Percentiles rank a stretch among this genome's conserved stretches.
These are phyloP conservation scores for Brachionus koreanus DNA, from an alignment of 1,140 invertebrate species.

Conservation along the genomic window DNA sequence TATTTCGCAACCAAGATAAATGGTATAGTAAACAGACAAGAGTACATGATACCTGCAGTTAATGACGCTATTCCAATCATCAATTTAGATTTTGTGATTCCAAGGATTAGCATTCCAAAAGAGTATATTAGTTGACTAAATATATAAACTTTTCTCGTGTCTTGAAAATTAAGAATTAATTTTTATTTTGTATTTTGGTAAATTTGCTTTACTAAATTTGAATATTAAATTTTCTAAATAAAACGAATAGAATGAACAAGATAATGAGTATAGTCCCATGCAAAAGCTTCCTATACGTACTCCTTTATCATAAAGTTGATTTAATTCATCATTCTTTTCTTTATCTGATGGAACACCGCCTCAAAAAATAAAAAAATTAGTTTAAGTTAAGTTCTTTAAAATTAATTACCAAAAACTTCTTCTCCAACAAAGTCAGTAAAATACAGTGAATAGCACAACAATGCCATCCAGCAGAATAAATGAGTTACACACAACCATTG, in stretches of 20 bases:
- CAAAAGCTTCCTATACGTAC: conserved; percentile 91
- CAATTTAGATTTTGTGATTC: conserved; percentile 67
- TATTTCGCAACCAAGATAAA: conserved; percentile 88
- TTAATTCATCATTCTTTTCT: conserved; percentile 62
- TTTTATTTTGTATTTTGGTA: background rate
- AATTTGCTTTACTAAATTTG: conserved; percentile 64
- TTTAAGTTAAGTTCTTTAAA: conserved; percentile 59
- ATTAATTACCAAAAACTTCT: conserved; percentile 85
- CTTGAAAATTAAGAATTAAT: conserved; percentile 55
- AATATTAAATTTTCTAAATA: conserved; percentile 81
- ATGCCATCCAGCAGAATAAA: conserved; percentile 94
- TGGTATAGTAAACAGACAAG: conserved; percentile 93
- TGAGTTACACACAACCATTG: conserved; percentile 84
- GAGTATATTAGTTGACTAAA: conserved; percentile 84
- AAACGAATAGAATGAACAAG: conserved; percentile 82
- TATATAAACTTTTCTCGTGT: conserved; percentile 79
- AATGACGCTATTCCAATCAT: conserved; percentile 52
- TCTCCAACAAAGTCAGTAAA: conserved; percentile 96
- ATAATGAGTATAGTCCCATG: conserved; percentile 91
- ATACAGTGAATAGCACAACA: conserved; percentile 91
- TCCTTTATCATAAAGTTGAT: conserved; percentile 75
- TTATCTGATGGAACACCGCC: conserved; percentile 63
- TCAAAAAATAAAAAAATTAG: background rate
- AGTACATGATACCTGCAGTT: conserved; percentile 81
- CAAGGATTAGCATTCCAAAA: conserved; percentile 81